Evolutionary conservation across 2,888 invertebrate genomes (phyloP).

Genomic region (Machimus atricapillus): DNA sequence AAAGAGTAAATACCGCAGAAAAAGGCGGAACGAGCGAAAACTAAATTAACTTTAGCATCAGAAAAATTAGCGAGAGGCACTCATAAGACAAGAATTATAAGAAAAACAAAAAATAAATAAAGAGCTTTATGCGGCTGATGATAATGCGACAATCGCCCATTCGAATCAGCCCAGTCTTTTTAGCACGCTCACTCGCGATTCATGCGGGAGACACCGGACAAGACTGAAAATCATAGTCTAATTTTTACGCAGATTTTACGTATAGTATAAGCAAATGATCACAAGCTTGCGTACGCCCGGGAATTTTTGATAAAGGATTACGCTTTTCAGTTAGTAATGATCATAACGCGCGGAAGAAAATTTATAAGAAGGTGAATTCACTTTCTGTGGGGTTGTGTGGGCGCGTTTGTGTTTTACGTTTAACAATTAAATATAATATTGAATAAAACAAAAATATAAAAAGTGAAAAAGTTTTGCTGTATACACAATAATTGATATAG

Average conservation of each 20-base stretch:
- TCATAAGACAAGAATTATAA: background rate
- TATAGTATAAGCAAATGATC: background rate
- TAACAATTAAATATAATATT: background rate
- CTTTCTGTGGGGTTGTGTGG: background rate
- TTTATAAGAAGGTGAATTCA: conserved; percentile 60
- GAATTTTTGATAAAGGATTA: background rate
- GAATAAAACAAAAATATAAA: background rate
- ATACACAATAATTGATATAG: background rate
- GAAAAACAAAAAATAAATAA: background rate
- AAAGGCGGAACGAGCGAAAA: background rate
- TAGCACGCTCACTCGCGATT: background rate
- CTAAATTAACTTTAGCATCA: background rate
- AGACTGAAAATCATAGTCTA: background rate
- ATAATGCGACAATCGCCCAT: background rate
- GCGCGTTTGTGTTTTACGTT: background rate
- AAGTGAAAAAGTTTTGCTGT: conserved; percentile 41
- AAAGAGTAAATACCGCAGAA: background rate
- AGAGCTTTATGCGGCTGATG: background rate
- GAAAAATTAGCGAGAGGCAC: background rate
- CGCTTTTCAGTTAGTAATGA: conserved; percentile 53
- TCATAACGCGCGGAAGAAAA: conserved; percentile 61
- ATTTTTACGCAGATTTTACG: background rate
- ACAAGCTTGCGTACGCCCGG: background rate
- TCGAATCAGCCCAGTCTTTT: background rate
- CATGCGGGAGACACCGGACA: background rate